These are phyloP conservation scores for Sinhomidia bicolor DNA, from an alignment of 2,888 invertebrate species.

Conservation along the genomic window DNA sequence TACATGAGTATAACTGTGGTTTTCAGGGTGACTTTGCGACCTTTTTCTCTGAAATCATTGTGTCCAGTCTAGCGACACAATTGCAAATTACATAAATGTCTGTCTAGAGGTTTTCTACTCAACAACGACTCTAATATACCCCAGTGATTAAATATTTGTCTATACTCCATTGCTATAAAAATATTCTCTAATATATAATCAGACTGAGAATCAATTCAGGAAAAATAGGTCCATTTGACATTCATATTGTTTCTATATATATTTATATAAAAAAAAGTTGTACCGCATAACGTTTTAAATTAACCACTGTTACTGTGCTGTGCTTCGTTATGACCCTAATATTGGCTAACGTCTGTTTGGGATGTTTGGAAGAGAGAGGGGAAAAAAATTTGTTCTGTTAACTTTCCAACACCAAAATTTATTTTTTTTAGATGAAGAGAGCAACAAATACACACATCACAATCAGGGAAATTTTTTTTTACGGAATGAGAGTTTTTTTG, in stretches of 20 bases:
- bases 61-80: too few relatives aligned
- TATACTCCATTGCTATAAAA: too few relatives aligned
- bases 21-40: neutral
- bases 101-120: too few relatives aligned
- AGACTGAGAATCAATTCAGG: neutral
- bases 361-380: conserved; percentile 8
- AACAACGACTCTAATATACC: too few relatives aligned
- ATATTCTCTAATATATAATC: neutral
- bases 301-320: neutral
- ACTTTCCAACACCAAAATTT: conserved; percentile 40
- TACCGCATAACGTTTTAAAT: neutral
- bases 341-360: conserved; percentile 21
- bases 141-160: too few relatives aligned
- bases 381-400: conserved; percentile 9
- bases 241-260: too few relatives aligned
- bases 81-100: too few relatives aligned
- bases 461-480: neutral
- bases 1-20: too few relatives aligned
- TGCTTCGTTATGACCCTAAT: too few relatives aligned
- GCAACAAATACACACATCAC: neutral
- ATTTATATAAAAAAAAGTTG: too few relatives aligned
- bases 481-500: neutral
- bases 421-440: neutral
- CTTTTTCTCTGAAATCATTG: too few relatives aligned
- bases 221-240: too few relatives aligned